Percentiles rank a stretch among this genome's conserved stretches.
These are phyloP conservation scores for Sisyra nigra DNA, from an alignment of 2,888 invertebrate genomes.

Conservation along the genomic window DNA sequence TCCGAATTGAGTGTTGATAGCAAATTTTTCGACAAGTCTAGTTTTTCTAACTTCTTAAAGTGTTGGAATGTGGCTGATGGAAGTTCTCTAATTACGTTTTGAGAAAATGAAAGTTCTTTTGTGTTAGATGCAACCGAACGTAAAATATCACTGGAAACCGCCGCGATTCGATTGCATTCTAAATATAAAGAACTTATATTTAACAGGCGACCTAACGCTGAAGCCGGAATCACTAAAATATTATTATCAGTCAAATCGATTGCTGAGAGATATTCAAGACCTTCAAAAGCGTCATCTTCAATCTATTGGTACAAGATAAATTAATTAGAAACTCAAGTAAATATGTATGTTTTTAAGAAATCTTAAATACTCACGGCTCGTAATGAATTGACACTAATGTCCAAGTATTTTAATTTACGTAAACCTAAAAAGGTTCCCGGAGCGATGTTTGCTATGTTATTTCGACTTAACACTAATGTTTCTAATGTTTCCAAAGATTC, in stretches of 20 bases:
- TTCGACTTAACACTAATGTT: slow-evolving; percentile 67
- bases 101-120: slow-evolving; percentile 45
- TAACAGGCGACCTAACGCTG: slow-evolving; percentile 65
- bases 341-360: too few relatives aligned
- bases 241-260: slow-evolving; percentile 76
- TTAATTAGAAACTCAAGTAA: slow-evolving; percentile 9
- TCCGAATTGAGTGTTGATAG: slow-evolving; percentile 52
- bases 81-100: slow-evolving; percentile 75
- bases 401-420: slow-evolving; percentile 51
- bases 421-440: slow-evolving; percentile 69
- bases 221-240: slow-evolving; percentile 68
- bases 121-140: slow-evolving; percentile 42
- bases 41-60: slow-evolving; percentile 50
- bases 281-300: slow-evolving; percentile 77
- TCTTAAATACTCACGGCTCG: slow-evolving; percentile 58
- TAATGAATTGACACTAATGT: slow-evolving; percentile 72
- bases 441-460: slow-evolving; percentile 65
- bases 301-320: slow-evolving; percentile 36
- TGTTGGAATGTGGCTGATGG: slow-evolving; percentile 66
- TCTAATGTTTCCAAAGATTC: slow-evolving; percentile 49
- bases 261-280: slow-evolving; percentile 56
- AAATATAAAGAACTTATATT: slow-evolving; percentile 56
- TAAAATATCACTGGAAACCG: slow-evolving; percentile 62
- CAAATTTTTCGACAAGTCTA: slow-evolving; percentile 70
- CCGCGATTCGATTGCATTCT: slow-evolving; percentile 77